These are phyloP conservation scores for Eurytoma californica DNA, from an alignment of 2,888 invertebrate genomes.

Conservation along the genomic window DNA sequence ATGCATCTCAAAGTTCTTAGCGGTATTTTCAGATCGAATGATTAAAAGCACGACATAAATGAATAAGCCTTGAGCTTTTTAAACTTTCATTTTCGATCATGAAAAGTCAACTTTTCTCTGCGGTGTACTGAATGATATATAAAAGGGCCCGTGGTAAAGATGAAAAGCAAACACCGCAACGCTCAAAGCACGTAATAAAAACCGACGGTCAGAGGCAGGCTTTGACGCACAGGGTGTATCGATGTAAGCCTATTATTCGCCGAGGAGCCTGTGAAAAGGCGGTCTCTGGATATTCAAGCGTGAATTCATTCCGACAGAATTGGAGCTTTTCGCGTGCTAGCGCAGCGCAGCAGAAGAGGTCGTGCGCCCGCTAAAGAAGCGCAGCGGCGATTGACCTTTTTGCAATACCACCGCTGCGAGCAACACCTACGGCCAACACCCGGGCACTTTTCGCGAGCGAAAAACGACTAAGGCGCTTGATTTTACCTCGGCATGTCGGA, in stretches of 20 bases:
- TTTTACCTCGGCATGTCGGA: background rate
- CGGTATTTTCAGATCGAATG: background rate
- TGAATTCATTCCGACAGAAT: background rate
- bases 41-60: too few relatives aligned
- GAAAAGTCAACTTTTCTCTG: background rate
- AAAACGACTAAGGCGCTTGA: background rate
- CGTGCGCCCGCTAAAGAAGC: background rate
- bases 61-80: too few relatives aligned
- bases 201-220: background rate
- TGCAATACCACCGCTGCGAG: conserved; percentile 23
- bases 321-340: background rate
- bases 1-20: background rate
- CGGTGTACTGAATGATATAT: too few relatives aligned
- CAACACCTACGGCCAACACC: background rate
- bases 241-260: conserved; percentile 25
- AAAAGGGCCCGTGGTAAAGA: background rate
- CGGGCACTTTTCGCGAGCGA: background rate
- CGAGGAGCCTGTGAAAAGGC: conserved; percentile 1
- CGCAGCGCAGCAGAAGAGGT: background rate
- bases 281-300: background rate
- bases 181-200: background rate
- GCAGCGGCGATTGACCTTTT: background rate
- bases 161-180: background rate
- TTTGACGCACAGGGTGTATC: background rate
- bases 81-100: background rate